Evolutionary conservation across 2,113 vertebrate species (phyloP).

Genomic region (Poeciliopsis prolifica): DNA sequence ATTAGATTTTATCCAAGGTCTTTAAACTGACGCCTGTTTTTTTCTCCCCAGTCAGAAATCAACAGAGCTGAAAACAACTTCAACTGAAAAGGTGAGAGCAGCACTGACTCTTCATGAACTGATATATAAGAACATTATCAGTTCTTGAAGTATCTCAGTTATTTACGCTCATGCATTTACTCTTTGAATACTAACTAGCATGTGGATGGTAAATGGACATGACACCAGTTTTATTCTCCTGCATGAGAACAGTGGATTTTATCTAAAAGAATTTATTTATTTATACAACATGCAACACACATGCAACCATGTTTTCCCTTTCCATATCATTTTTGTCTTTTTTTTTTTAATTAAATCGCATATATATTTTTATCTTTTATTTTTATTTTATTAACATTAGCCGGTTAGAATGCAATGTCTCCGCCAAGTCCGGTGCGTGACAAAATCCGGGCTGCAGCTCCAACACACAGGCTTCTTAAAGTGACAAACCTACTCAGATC

Average conservation of each 20-base stretch:
- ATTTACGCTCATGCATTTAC: background rate
- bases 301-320: background rate
- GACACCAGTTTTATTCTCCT: background rate
- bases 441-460: constrained; percentile 19
- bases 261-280: background rate
- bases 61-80: background rate
- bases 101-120: background rate
- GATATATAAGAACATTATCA: too few relatives aligned
- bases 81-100: constrained; percentile 24
- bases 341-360: background rate
- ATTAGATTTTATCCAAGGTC: background rate
- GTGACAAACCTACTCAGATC: constrained; percentile 6
- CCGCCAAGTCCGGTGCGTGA: background rate
- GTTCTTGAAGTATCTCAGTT: too few relatives aligned
- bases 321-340: background rate
- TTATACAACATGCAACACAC: background rate
- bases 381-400: background rate
- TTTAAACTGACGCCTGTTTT: background rate
- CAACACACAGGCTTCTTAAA: background rate
- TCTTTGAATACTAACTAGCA: background rate
- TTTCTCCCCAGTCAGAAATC: background rate
- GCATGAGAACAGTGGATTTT: background rate
- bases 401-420: constrained; percentile 27
- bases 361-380: background rate
- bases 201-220: background rate